Evolutionary conservation across 2,113 vertebrate genomes (phyloP), one percentile per base, ranked within the genome.

Genomic region (Baryphthengus martii): DNA sequence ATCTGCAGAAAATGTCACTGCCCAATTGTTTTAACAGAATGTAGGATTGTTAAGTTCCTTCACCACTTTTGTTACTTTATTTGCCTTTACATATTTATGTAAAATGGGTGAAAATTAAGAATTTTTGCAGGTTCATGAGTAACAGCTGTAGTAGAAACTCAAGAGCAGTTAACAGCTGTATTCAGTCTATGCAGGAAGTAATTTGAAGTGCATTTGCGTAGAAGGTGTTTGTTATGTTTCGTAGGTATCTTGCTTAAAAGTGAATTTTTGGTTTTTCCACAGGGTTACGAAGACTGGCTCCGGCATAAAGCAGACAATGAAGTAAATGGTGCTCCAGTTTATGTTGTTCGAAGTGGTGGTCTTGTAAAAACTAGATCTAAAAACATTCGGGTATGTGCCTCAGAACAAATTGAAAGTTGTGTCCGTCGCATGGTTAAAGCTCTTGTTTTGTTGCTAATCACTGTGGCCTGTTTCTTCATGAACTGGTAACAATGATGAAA

Each of bases 221-320:
- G 19, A 42, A 67, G 37, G 6, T 40, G 33, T 6, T 45, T 37
- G 31, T 37, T 63, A 19, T 17, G 4, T 13, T 49, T 81, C 31
- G 14, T 29, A 17, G 24, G 19, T 59, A 95, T 67, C 50, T 74
- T 92, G 29, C 31, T 81, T 89, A 9, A 80, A 61, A 85, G 9
- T 55, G 28, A 45, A 53, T 75, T 88, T 92, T 44, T 70, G 58
- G 86, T 19, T 96, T 95, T 93, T 91, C 90, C 89, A 31, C 87
- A 99, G 99, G 99, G 99, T 75, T 99, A 99, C 85, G 99, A 99
- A 97, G 99, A 99, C 87, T 99, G 99, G 99, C 98, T 99, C 88
- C 98, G 99, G 65, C 99, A 99, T 97, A 99, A 99, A 95, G 99
- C 99, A 17, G 99, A 99, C 98, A 99, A 99, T 82, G 99, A 99